Base-by-base conservation (phyloP, 2,888 invertebrate species). In the Cataglyphis altisquamis region DNA sequence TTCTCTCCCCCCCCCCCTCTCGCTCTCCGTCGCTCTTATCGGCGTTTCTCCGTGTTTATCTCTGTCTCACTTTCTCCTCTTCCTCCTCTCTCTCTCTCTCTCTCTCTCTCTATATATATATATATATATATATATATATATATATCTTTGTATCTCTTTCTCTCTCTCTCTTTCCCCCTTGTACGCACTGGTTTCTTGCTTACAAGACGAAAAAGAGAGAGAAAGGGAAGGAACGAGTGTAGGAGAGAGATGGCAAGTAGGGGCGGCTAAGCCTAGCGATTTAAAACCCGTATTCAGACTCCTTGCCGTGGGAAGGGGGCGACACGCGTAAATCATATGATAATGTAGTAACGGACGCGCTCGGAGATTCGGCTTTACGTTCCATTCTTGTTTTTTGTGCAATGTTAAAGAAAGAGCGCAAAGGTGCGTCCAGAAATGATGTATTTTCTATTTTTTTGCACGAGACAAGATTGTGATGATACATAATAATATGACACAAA, bases 301-400 rank as follows among this genome's bases (percentile, higher is more conserved):
- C 77, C 45, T 84, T 73, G 1, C 5, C n/a, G 0, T 0, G 85
- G 73, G 81, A 84, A 84, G 74, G 85, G 81, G 86, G 89, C 83
- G 84, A 87, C 89, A 90, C 90, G 91, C 90, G 88, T 93, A 92
- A 93, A 94, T 94, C 94, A 94, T 94, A 94, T 94, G 94, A 93
- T 94, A 93, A 94, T 93, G 90, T 77, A 66, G 84, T 88, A 89
- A 89, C 89, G 89, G 87, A 84, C 86, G 67, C 57, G 52, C 41
- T 41, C 21, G 15, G 72, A 62, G 64, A 67, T 82, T 78, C 73
- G 64, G 81, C 70, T 86, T 64, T 75, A 84, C 73, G 60, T 66
- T 63, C 82, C 41, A 36, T 36, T 63, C 8, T 74, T n/a, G 45
- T 67, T 64, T 48, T 29, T 52, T 29, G 52, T 52, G n/a, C 6